Base-by-base conservation (phyloP, 2,888 invertebrate genomes). In the Ornithoptera alexandrae region DNA sequence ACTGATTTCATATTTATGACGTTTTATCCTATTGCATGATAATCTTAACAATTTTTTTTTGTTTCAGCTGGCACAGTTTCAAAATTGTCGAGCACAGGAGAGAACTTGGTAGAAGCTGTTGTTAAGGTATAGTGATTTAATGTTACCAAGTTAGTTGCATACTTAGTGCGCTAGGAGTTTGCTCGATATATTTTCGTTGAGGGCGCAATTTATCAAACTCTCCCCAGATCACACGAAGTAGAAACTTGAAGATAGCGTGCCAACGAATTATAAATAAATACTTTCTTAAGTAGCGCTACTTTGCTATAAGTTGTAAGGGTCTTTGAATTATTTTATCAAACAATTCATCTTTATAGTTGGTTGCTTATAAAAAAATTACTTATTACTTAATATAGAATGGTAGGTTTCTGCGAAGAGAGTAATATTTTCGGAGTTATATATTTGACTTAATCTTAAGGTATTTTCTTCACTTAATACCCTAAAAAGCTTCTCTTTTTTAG, bases 231-330 rank as follows among this genome's bases (percentile, higher is more conserved):
- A 65, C 62, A 62, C 57, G 69, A 65, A 61, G 57, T 20, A 69
- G 56, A 65, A 69, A 69, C 62, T 69, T 62, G 62, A 62, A 64
- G 69, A 69, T 65, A 69, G 60, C 64, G 60, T 56, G 69, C 65
- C 65, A 65, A 69, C 53, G 69, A 69, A 65, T 22, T 22, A 65
- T 69, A 65, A 61, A 65, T 65, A 69, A 69, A 61, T 63, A 69
- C 39, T 62, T 65, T 65, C 36, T 50, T 50, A 58, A 65, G 42
- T 22, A 65, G 42, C 36, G 42, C 36, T 62, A 61, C 60, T 65
- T 53, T 60, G 17, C 17, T 69, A 20, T 46, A 57, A 65, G 61
- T 53, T 20, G 24, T 46, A 46, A 46, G 18, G 36, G 15, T 57
- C 22, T 20, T 57, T 57, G 57, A 20, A 57, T 1, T 22, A 20